These are phyloP conservation scores for Australoheros facetus DNA, from an alignment of 2,797 vertebrate species.

Conservation along the genomic window DNA sequence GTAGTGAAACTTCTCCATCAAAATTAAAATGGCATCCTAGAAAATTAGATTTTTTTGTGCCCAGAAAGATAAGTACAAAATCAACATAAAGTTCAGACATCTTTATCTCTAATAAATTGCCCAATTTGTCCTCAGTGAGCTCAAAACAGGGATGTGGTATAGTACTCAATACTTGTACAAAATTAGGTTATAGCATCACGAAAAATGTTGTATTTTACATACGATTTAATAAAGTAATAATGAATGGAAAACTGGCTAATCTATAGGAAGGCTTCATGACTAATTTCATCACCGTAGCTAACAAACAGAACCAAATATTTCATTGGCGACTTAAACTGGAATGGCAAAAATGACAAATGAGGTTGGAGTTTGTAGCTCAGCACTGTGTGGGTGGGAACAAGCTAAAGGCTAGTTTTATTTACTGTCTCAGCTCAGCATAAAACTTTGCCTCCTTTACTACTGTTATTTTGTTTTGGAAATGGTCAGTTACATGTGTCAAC, in stretches of 20 bases:
- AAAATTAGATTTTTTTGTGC: background rate
- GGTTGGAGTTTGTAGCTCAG: background rate
- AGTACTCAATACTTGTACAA: background rate
- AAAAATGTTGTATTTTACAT: background rate
- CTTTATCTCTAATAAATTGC: background rate
- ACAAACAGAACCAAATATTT: background rate
- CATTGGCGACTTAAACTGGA: background rate
- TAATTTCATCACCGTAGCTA: background rate
- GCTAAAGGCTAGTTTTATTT: background rate
- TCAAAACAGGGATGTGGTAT: background rate
- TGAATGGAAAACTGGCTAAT: background rate
- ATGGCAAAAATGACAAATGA: background rate
- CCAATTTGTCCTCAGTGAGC: background rate
- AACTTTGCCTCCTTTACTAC: background rate
- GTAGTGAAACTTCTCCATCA: slow-evolving; percentile 15
- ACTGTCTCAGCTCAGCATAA: background rate
- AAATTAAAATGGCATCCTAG: background rate
- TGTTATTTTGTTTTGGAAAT: slow-evolving; percentile 4
- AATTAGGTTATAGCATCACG: background rate
- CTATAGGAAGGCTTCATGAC: background rate
- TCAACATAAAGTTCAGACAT: background rate
- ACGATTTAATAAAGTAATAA: background rate
- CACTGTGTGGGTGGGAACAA: background rate
- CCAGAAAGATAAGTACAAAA: background rate
- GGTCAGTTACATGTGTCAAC: background rate